Base-by-base conservation (phyloP, 2,113 vertebrate species). In the Corynorhinus townsendii region DNA sequence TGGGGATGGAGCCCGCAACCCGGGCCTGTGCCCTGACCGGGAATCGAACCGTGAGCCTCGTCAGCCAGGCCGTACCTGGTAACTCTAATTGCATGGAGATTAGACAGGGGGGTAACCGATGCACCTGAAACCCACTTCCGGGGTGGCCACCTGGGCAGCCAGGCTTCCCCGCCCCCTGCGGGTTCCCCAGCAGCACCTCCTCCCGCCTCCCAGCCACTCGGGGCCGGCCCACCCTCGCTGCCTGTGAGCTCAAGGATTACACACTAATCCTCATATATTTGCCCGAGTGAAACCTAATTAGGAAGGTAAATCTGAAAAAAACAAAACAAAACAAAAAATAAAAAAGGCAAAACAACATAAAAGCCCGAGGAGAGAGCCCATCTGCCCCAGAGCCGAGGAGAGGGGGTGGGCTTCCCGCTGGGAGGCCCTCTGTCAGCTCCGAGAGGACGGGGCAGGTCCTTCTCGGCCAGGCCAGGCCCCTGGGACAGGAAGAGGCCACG, bases 191-290 rank as follows among this genome's bases (percentile, higher is more conserved):
- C 89, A 92, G 85, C 85, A 45, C 92, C 68, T 54, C 80, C 80
- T 90, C 72, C 87, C 17, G 30, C 66, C 40, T 69, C 85, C 80
- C 35, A 7, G 92, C 83, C 40, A 0, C 92, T 68, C 84, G 8
- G 7, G 66, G 85, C 76, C 2, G 0, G 49, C 86, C 92, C 75
- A 92, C 93, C 84, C 93, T 66, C 64, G 11, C 86, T 86, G 54
- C 80, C 92, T 83, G 86, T 89, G 93, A 96, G 94, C 93, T 95
- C 69, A 80, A 97, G 96, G 96, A 96, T 96, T 96, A 97, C 69
- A n/a, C 40, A 94, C 94, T 96, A 96, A 97, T 95, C 96, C 96
- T 72, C 80, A 95, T 89, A 68, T 95, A 71, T 96, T 96, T 97
- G 95, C 96, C 86, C 54, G 86, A 82, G 75, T 3, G 52, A 89